These are phyloP conservation scores for Neosilurus mollespiculum DNA, from an alignment of 2,797 vertebrate genomes.

Conservation along the genomic window DNA sequence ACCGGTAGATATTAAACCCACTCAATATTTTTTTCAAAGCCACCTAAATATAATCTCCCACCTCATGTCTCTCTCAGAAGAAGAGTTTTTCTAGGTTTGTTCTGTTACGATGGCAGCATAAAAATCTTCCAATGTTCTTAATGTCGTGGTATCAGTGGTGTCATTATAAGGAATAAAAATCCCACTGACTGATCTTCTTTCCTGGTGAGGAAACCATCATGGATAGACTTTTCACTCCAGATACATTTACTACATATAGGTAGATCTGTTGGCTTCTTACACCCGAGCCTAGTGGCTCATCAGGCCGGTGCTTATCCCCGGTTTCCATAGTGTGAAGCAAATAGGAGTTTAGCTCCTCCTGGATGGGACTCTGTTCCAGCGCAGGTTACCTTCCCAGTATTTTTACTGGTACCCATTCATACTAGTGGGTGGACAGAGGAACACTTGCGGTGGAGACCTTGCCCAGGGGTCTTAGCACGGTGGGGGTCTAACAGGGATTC, in stretches of 20 bases:
- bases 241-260: background rate
- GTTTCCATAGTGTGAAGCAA: too few relatives aligned
- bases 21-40: background rate
- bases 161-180: background rate
- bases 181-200: background rate
- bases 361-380: too few relatives aligned
- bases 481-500: too few relatives aligned
- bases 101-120: background rate
- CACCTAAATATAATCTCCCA: background rate
- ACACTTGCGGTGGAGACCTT: too few relatives aligned
- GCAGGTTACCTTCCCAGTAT: too few relatives aligned
- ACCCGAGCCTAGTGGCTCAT: too few relatives aligned
- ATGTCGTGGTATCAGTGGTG: background rate
- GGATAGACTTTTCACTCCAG: background rate
- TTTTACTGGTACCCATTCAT: too few relatives aligned
- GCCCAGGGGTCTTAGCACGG: too few relatives aligned
- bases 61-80: background rate
- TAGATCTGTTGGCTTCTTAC: too few relatives aligned
- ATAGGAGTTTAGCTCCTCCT: too few relatives aligned
- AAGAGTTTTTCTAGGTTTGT: background rate
- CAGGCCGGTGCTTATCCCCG: too few relatives aligned
- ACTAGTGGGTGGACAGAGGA: too few relatives aligned
- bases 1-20: conserved; percentile 47
- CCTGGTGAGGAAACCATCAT: background rate
- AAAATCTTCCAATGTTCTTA: background rate